These are phyloP conservation scores for Lepus americanus DNA, from an alignment of 2,113 vertebrate genomes.

Conservation along the genomic window DNA sequence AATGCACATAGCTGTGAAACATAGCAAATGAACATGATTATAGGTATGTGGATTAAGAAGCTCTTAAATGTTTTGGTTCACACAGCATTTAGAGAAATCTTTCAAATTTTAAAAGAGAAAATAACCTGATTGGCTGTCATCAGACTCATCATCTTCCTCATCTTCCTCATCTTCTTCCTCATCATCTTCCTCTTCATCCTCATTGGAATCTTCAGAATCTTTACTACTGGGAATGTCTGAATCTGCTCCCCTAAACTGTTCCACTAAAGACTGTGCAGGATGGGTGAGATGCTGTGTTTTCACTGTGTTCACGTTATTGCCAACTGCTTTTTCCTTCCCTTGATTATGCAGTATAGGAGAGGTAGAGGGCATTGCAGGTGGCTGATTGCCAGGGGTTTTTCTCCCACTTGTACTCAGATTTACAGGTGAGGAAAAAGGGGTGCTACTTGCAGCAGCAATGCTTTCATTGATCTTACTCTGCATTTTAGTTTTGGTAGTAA, in stretches of 20 bases:
- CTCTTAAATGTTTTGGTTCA: conserved; percentile 62
- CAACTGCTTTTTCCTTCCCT: conserved; percentile 91
- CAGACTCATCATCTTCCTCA: conserved; percentile 94
- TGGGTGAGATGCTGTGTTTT: conserved; percentile 91
- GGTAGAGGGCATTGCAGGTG: conserved; percentile 83
- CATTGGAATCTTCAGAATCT: conserved; percentile 95
- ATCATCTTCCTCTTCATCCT: conserved; percentile 96
- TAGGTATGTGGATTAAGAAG: conserved; percentile 41
- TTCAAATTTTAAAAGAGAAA: conserved; percentile 84
- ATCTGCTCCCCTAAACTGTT: conserved; percentile 91
- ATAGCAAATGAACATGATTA: conserved; percentile 1
- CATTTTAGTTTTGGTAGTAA: conserved; percentile 92
- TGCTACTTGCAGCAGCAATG: conserved; percentile 85
- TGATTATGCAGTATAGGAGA: conserved; percentile 90
- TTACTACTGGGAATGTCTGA: conserved; percentile 94
- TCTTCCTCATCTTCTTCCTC: conserved; percentile 95
- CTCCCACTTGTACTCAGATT: conserved; percentile 92
- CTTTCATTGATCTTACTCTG: conserved; percentile 88
- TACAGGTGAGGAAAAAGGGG: conserved; percentile 90
- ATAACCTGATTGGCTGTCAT: conserved; percentile 96
- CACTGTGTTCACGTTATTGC: conserved; percentile 87
- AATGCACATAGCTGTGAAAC: conserved; percentile 14
- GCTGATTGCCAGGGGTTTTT: conserved; percentile 86
- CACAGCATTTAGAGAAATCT: conserved; percentile 45
- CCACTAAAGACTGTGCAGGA: conserved; percentile 91